Evolutionary conservation across 2,113 vertebrate species (phyloP).

Genomic region (Aviceda subcristata): DNA sequence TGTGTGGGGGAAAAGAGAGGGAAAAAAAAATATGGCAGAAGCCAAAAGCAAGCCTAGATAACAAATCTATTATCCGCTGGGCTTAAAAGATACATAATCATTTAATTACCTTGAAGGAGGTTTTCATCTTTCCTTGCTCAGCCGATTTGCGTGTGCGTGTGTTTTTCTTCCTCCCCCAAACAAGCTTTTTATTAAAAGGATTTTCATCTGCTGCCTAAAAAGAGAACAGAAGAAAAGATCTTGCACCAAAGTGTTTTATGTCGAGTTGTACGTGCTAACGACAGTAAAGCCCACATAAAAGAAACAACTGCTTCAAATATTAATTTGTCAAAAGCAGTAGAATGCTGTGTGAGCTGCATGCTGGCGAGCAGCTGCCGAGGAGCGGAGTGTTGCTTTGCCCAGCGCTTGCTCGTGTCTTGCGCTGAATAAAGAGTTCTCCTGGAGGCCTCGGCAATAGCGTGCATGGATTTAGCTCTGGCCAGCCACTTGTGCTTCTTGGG

Average conservation of each 20-base stretch:
- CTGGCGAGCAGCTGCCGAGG: neutral
- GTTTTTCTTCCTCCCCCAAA: constrained; percentile 56
- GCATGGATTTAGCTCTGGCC: neutral
- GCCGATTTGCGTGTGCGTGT: neutral
- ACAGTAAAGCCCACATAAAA: constrained; percentile 57
- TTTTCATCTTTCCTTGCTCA: constrained; percentile 59
- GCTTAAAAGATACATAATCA: constrained; percentile 61
- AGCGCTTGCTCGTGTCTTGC: accelerated
- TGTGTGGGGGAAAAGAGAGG: neutral
- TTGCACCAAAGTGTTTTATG: constrained; percentile 4
- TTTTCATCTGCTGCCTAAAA: constrained; percentile 56
- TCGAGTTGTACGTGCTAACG: constrained; percentile 37
- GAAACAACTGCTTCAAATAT: constrained; percentile 47
- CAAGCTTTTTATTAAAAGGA: constrained; percentile 49
- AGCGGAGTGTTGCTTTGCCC: neutral
- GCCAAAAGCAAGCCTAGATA: constrained; percentile 39
- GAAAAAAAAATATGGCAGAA: neutral
- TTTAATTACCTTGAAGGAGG: constrained; percentile 70
- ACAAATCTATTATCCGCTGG: constrained; percentile 35
- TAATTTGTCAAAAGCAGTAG: neutral
- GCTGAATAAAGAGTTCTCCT: neutral
- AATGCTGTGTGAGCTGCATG: neutral
- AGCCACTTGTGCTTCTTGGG: neutral
- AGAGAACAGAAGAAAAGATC: constrained; percentile 27
- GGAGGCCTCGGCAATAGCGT: neutral